Percentiles rank a stretch among this genome's conserved stretches.
These are phyloP conservation scores for Diachasmimorpha longicaudata DNA, from an alignment of 1,140 invertebrate genomes.

Conservation along the genomic window DNA sequence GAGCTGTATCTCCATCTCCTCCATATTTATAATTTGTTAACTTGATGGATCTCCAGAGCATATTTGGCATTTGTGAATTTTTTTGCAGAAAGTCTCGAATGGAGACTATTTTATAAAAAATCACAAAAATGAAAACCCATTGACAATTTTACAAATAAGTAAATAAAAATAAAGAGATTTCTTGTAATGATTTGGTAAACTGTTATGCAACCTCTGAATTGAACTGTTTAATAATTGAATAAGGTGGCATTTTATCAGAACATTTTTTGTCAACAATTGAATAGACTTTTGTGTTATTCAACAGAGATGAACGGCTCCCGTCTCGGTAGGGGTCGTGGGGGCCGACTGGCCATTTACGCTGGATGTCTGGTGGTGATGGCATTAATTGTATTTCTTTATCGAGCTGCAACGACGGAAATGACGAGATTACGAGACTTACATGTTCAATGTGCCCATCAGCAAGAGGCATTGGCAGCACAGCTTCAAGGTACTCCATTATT, in stretches of 20 bases:
- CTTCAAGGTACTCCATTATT: slow-evolving; percentile 53
- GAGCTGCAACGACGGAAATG: slow-evolving; percentile 55
- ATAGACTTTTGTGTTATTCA: slow-evolving; percentile 5
- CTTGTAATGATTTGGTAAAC: no score
- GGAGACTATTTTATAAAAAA: not conserved
- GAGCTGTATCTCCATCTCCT: no score
- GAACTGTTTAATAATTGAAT: no score
- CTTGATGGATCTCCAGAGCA: no score
- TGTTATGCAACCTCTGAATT: no score
- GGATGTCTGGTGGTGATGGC: slow-evolving; percentile 46
- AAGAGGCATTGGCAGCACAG: slow-evolving; percentile 58
- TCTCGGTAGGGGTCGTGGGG: slow-evolving; percentile 56
- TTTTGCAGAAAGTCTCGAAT: not conserved
- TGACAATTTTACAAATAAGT: no score
- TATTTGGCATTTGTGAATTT: no score
- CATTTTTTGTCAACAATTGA: no score
- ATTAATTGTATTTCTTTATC: slow-evolving; percentile 54
- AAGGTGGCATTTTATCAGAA: no score
- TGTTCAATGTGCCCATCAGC: slow-evolving; percentile 57
- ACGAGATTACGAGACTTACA: slow-evolving; percentile 52
- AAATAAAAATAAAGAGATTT: no score
- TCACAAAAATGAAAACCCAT: no score
- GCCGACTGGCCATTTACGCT: slow-evolving; percentile 55
- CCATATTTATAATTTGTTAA: no score
- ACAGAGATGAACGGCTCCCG: slow-evolving; percentile 58